Conservation (phyloP, 1,140 invertebrate species). For the Carcinoscorpius rotundicauda region DNA sequence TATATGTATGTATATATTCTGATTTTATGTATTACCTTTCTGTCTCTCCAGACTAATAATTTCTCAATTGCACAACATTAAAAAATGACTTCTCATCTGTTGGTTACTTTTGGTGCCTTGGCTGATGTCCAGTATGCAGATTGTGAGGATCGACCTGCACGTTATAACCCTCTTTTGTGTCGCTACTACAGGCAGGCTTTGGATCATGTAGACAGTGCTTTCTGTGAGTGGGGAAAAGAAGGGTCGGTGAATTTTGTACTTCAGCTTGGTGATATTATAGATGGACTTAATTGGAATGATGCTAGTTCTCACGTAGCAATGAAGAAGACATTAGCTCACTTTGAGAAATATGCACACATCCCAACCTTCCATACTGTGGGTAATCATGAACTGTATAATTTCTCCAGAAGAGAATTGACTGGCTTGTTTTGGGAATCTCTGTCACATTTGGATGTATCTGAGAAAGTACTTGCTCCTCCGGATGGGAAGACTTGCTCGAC, state of each 20-base stretch:
- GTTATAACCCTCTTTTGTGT: constrained; percentile 28
- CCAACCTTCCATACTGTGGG: constrained; percentile 31
- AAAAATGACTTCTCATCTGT: neutral
- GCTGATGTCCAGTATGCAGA: constrained; percentile 36
- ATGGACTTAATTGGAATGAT: constrained; percentile 27
- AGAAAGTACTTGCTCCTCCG: constrained; percentile 7
- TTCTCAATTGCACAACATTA: no score
- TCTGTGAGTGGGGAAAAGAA: constrained; percentile 28
- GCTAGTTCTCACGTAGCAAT: constrained; percentile 17
- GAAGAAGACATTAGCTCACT: constrained; percentile 11
- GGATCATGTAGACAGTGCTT: constrained; percentile 27
- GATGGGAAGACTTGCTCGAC: neutral
- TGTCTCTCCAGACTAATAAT: no score
- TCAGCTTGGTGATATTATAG: constrained; percentile 35
- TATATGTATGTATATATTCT: no score
- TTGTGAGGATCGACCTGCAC: constrained; percentile 27
- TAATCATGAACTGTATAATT: constrained; percentile 37
- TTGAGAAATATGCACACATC: constrained; percentile 22
- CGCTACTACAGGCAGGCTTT: constrained; percentile 31
- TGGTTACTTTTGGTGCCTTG: constrained; percentile 30
- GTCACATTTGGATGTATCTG: constrained; percentile 12
- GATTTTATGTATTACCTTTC: no score
- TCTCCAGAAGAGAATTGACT: constrained; percentile 24
- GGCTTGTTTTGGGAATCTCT: constrained; percentile 17
- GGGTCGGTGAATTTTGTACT: constrained; percentile 28